Conservation (phyloP, 1,140 invertebrate species). For the Eumaeus atala region DNA sequence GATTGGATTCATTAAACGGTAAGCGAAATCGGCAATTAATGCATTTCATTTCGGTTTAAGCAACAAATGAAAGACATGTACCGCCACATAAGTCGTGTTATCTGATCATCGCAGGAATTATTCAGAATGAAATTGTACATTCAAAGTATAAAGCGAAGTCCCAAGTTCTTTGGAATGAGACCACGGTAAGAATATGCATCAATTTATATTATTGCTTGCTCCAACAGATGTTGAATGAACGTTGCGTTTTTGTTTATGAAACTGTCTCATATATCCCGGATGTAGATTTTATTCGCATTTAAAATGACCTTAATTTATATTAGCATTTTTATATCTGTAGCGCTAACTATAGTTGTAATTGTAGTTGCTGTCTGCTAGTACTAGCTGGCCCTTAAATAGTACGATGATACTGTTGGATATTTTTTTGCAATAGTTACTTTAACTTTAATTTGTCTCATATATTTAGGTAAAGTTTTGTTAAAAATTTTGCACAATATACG, state of each 20-base stretch:
- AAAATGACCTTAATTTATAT: constrained; percentile 9
- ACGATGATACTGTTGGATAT: too few species aligned
- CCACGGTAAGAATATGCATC: constrained; percentile 7
- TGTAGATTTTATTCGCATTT: background rate
- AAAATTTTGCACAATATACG: too few species aligned
- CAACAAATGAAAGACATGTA: constrained; percentile 19
- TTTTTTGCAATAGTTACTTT: too few species aligned
- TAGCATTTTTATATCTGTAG: constrained; percentile 3
- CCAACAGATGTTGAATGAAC: constrained; percentile 2
- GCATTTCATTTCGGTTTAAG: constrained; percentile 21
- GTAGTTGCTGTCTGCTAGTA: background rate
- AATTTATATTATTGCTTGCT: constrained; percentile 10
- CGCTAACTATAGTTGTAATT: constrained; percentile 7
- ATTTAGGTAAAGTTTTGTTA: too few species aligned
- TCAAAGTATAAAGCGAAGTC: constrained; percentile 2
- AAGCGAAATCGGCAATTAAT: constrained; percentile 20
- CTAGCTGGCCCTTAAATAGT: too few species aligned
- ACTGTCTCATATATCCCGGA: constrained; percentile 5
- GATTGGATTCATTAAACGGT: constrained; percentile 18
- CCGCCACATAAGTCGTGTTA: constrained; percentile 13
- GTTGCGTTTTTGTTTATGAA: constrained; percentile 7
- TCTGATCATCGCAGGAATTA: constrained; percentile 12
- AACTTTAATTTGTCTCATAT: too few species aligned
- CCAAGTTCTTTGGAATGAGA: background rate
- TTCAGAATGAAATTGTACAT: constrained; percentile 4